Conservation (phyloP, 2,888 invertebrate genomes). For the Scelioninae gen. 2 region DNA sequence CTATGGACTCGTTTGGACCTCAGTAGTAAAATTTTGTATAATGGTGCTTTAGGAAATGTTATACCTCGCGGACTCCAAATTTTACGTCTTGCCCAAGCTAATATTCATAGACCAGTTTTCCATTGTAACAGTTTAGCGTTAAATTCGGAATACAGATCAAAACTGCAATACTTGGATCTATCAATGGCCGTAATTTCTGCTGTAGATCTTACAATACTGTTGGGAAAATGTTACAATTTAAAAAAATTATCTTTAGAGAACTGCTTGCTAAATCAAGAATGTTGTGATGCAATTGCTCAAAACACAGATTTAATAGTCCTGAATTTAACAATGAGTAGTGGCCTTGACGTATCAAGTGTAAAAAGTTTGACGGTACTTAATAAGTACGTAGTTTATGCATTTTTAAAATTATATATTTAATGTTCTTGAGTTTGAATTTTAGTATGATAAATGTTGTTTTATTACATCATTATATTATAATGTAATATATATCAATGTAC, state of each 20-base stretch:
- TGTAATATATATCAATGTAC: background rate
- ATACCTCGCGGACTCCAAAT: slow-evolving; percentile 86
- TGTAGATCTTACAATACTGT: slow-evolving; percentile 77
- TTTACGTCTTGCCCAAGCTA: slow-evolving; percentile 86
- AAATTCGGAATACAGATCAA: slow-evolving; percentile 74
- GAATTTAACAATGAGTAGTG: slow-evolving; percentile 89
- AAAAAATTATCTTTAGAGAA: slow-evolving; percentile 92
- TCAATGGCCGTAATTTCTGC: slow-evolving; percentile 85
- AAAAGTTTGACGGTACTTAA: slow-evolving; percentile 77
- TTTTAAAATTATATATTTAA: too few relatives aligned
- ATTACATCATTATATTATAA: slow-evolving; percentile 4
- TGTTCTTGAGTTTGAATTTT: too few relatives aligned
- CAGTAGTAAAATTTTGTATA: slow-evolving; percentile 81
- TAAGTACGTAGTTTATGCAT: slow-evolving; percentile 71
- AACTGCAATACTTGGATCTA: slow-evolving; percentile 90
- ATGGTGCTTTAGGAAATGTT: slow-evolving; percentile 84
- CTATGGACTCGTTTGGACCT: slow-evolving; percentile 91
- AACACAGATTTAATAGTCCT: slow-evolving; percentile 85
- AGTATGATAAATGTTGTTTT: too few relatives aligned
- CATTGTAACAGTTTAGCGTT: slow-evolving; percentile 71
- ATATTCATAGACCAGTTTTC: slow-evolving; percentile 81
- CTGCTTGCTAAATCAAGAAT: slow-evolving; percentile 80
- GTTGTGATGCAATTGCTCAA: slow-evolving; percentile 82
- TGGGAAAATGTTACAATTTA: slow-evolving; percentile 82
- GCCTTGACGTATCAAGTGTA: slow-evolving; percentile 81